phyloP scores from a whole-genome alignment of 2,113 vertebrate genomes.

The Emydocephalus ijimae region DNA sequence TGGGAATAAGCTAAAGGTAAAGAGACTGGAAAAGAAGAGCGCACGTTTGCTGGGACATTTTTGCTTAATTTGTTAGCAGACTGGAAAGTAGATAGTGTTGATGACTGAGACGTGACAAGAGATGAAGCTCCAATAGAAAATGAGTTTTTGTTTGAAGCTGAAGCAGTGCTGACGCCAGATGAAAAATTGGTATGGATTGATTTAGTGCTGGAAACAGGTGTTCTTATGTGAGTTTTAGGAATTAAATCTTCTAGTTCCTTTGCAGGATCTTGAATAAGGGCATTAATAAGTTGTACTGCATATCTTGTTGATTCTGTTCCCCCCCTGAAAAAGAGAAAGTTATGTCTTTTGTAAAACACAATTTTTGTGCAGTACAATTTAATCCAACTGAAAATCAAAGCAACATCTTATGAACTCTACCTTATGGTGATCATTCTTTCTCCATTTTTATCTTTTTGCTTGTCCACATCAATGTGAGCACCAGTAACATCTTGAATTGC shows the following conservation, averaged over 20 bases:
- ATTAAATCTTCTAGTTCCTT: constrained; percentile 99
- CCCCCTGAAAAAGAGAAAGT: constrained; percentile 76
- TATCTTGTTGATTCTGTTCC: constrained; percentile 96
- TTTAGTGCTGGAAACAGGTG: constrained; percentile 82
- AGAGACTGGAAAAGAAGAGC: constrained; percentile 91
- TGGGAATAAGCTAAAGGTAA: constrained; percentile 93
- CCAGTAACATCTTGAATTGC: constrained; percentile 98
- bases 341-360: constrained; percentile 5
- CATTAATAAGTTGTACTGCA: constrained; percentile 96
- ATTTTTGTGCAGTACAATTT: neutral
- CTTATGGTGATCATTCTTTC: constrained; percentile 99
- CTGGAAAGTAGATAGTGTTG: constrained; percentile 85
- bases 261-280: constrained; percentile 97
- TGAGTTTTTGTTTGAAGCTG: constrained; percentile 82
- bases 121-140: constrained; percentile 84
- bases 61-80: constrained; percentile 85
- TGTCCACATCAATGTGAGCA: constrained; percentile 98
- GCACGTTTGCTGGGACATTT: constrained; percentile 85
- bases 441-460: constrained; percentile 99
- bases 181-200: constrained; percentile 83
- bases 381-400: neutral
- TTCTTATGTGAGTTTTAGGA: constrained; percentile 95
- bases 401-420: constrained; percentile 64
- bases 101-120: constrained; percentile 83
- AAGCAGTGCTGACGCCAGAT: constrained; percentile 79